These are phyloP conservation scores for Oreocharis arfaki DNA, from an alignment of 2,113 vertebrate species.

Conservation along the genomic window DNA sequence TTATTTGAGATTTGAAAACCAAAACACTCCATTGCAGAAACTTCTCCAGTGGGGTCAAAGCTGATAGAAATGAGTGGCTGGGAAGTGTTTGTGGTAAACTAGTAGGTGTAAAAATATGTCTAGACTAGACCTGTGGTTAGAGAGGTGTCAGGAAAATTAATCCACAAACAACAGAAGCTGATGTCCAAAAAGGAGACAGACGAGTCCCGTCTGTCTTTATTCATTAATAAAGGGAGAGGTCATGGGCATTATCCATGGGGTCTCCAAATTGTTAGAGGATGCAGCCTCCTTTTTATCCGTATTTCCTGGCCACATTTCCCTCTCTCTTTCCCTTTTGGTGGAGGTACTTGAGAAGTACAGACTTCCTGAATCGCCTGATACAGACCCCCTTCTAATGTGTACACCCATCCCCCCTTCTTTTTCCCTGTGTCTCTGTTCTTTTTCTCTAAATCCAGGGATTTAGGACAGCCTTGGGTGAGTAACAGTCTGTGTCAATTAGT, in stretches of 20 bases:
- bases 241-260: not conserved
- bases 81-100: not conserved
- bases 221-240: not conserved
- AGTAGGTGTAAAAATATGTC: not conserved
- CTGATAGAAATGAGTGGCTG: not conserved
- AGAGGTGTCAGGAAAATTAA: not conserved
- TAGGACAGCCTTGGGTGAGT: not conserved
- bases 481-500: not conserved
- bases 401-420: too few species aligned
- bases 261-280: not conserved
- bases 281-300: not conserved
- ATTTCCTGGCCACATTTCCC: not conserved
- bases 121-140: not conserved
- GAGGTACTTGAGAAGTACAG: not conserved
- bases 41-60: not conserved
- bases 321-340: not conserved
- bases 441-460: not conserved
- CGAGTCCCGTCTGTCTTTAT: not conserved
- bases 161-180: not conserved
- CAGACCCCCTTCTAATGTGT: not conserved
- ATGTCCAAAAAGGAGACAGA: not conserved
- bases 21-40: not conserved
- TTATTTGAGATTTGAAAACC: not conserved
- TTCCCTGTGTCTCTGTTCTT: not conserved
- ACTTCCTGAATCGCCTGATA: not conserved